A percentile compares a stretch with the other conserved stretches of the same genome.
These are phyloP conservation scores for Apodemia zela DNA, from an alignment of 2,888 invertebrate species.

Conservation along the genomic window DNA sequence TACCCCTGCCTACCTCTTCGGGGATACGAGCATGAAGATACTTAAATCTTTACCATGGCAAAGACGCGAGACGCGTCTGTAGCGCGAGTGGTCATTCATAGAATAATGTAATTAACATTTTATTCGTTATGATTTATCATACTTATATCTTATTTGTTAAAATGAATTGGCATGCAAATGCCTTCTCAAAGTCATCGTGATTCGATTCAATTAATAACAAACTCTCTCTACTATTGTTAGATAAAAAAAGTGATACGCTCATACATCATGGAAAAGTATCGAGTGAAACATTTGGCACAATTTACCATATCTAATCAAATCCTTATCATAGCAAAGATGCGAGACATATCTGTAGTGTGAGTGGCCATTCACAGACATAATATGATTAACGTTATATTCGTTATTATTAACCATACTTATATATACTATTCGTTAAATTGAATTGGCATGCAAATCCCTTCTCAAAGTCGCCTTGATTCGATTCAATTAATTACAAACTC, in stretches of 20 bases:
- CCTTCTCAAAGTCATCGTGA: background rate
- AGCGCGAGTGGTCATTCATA: slow-evolving; percentile 57
- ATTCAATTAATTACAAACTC: slow-evolving; percentile 38
- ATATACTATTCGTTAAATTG: background rate
- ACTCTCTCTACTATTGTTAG: slow-evolving; percentile 49
- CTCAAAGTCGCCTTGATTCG: background rate
- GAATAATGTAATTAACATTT: too few relatives aligned
- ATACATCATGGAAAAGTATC: slow-evolving; percentile 26
- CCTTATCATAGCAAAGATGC: slow-evolving; percentile 41
- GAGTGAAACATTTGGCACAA: slow-evolving; percentile 41
- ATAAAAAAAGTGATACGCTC: slow-evolving; percentile 35
- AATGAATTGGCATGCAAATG: background rate
- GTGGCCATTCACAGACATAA: too few relatives aligned
- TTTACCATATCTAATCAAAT: slow-evolving; percentile 52
- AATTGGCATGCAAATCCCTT: slow-evolving; percentile 1
- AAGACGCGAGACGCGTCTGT: slow-evolving; percentile 48
- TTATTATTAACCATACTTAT: too few relatives aligned
- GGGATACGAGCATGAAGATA: too few relatives aligned
- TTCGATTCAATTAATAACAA: slow-evolving; percentile 28
- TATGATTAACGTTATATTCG: too few relatives aligned
- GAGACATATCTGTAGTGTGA: too few relatives aligned
- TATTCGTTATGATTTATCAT: too few relatives aligned
- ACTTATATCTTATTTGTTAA: too few relatives aligned
- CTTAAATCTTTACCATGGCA: slow-evolving; percentile 57
- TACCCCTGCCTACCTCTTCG: too few relatives aligned